A percentile compares a stretch with the other conserved stretches of the same genome.
Conservation (phyloP, 2,888 invertebrate genomes). For the Chironomus riparius region DNA sequence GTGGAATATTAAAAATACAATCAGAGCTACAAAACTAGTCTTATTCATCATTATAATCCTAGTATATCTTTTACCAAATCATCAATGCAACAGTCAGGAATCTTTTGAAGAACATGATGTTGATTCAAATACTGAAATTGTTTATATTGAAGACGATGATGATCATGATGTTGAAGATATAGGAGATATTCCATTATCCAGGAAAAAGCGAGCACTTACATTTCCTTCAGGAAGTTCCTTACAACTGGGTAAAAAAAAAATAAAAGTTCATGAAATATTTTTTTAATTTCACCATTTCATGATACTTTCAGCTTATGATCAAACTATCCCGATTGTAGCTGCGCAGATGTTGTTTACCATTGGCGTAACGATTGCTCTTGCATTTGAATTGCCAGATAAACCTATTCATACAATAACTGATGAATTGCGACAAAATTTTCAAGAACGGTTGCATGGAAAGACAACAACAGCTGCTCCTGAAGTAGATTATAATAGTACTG, state of each 20-base stretch:
- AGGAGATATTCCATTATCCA: slow-evolving; percentile 33
- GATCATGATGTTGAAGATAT: no score
- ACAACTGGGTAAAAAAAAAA: slow-evolving; percentile 37
- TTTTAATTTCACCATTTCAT: no score
- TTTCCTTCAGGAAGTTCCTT: slow-evolving; percentile 46
- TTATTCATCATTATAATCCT: no score
- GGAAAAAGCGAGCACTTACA: slow-evolving; percentile 44
- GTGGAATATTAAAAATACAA: no score
- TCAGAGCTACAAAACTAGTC: no score
- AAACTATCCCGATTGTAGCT: slow-evolving; percentile 34
- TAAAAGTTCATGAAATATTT: no score
- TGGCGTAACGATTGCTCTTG: slow-evolving; percentile 66
- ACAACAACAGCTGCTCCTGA: neutral
- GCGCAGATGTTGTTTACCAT: slow-evolving; percentile 48
- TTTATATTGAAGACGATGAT: no score
- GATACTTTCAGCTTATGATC: neutral
- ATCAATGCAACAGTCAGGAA: no score
- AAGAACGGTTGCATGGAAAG: neutral
- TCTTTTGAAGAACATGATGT: no score
- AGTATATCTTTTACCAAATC: no score
- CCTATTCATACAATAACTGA: slow-evolving; percentile 34
- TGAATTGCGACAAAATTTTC: slow-evolving; percentile 6
- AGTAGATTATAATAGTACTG: neutral
- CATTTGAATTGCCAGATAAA: slow-evolving; percentile 66
- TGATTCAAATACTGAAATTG: no score